Base-by-base conservation (phyloP, 1,140 invertebrate species). In the Orchestia grillus region DNA sequence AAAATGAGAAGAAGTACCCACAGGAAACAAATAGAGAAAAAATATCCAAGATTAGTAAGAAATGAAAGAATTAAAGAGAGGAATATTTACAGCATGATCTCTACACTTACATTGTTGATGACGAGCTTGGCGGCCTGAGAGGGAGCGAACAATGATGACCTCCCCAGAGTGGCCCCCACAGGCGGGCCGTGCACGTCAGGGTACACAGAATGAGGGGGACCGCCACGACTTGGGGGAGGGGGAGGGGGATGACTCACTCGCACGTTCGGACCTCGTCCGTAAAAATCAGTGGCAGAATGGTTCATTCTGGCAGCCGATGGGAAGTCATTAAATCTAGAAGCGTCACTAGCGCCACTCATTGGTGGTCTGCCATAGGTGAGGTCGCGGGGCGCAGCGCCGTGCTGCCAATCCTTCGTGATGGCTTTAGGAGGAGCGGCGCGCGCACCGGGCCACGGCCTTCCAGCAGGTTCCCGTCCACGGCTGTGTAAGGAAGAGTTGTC, bases 81-180 rank as follows among this genome's bases (percentile, higher is more conserved):
- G 47, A 53, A 53, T 53, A 28, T 15, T 77, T 36, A 36, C 62
- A 3, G 36, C 28, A 28, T 77, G 28, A 90, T 36, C 41, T 87
- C 15, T 19, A 94, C 92, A 94, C 92, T 94, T 47, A 94, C 92
- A 44, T 94, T 94, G n/a, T 94, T 94, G 92, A 94, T 94, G 43
- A 94, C 92, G 36, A 94, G 92, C 44, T 94, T 94, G 16, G 92
- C 92, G n/a, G 92, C 45, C 44, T 94, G 92, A n/a, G 92, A 94
- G 0, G 92, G 40, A 40, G 92, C 43, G 44, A 94, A 94, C 92
- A 94, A 45, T 45, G 92, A 94, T n/a, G 92, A 45, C 40, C 92
- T 94, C 47, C 11, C 43, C 43, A 47, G n/a, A 40, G 8, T 44
- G 11, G 92, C 92, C 6, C 92, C 92, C 8, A 94, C 19, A 8